Evolutionary conservation across 2,797 vertebrate species (phyloP).

Genomic region (Ciconia nigra): DNA sequence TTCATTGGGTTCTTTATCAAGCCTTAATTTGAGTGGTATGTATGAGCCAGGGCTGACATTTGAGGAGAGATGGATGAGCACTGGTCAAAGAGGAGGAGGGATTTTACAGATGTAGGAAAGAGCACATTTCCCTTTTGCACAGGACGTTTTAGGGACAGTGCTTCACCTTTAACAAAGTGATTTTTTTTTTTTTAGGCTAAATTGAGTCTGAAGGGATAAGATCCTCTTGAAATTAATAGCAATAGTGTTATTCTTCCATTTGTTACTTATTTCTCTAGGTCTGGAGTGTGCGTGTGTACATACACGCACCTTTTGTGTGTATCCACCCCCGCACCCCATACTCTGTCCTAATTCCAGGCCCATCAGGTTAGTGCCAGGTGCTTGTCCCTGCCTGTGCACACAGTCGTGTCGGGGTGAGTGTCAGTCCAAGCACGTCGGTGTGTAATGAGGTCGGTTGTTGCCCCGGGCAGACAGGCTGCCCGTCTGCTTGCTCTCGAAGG

Average conservation of each 20-base stretch:
- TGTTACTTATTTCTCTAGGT: background rate
- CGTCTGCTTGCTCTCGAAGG: background rate
- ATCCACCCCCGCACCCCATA: accelerated
- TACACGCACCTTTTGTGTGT: accelerated
- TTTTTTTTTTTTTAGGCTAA: background rate
- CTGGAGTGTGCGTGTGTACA: background rate
- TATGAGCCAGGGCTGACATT: background rate
- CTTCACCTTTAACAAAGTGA: background rate
- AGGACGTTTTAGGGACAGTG: background rate
- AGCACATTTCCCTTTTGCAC: background rate
- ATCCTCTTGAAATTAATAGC: background rate
- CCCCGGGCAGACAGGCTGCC: background rate
- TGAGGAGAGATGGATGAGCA: background rate
- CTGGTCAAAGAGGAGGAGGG: background rate
- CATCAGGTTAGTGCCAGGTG: background rate
- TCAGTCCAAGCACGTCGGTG: background rate
- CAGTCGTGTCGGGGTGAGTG: background rate
- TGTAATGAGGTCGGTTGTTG: background rate
- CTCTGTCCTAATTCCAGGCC: background rate
- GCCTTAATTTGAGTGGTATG: background rate
- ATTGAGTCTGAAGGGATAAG: background rate
- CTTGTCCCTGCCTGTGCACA: background rate
- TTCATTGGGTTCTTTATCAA: background rate
- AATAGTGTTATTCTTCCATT: background rate
- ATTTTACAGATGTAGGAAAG: background rate